phyloP scores from a whole-genome alignment of 2,888 invertebrate species.

The Callosobruchus maculatus region DNA sequence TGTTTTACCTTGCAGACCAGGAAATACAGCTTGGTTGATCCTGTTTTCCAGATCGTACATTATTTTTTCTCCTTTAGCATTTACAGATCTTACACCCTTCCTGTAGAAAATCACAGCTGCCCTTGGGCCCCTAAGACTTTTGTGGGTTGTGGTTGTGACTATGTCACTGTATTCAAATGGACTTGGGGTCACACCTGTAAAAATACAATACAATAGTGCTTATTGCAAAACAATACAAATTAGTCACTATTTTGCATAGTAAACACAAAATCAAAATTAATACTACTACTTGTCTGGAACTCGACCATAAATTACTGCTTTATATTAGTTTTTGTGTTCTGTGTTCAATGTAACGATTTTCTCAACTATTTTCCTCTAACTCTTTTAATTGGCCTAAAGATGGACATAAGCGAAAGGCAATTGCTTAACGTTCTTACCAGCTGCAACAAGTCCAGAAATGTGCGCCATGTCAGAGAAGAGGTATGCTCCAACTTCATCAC shows the following conservation, averaged over 20 bases:
- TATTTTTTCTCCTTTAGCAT: constrained; percentile 77
- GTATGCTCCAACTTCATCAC: constrained; percentile 79
- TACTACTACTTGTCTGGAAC: too few species aligned
- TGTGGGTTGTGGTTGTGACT: constrained; percentile 93
- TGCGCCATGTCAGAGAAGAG: constrained; percentile 96
- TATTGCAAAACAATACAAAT: constrained; percentile 1
- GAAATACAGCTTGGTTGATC: constrained; percentile 89
- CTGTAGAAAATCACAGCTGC: constrained; percentile 91
- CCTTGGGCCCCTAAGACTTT: constrained; percentile 83
- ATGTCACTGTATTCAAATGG: constrained; percentile 90
- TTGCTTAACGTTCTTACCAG: constrained; percentile 55
- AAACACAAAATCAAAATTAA: too few species aligned
- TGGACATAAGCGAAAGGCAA: too few species aligned
- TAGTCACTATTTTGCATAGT: not conserved
- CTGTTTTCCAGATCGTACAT: constrained; percentile 84
- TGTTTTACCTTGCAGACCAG: constrained; percentile 83
- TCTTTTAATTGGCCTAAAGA: too few species aligned
- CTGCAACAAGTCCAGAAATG: constrained; percentile 87
- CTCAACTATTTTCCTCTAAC: too few species aligned
- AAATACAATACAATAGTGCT: too few species aligned
- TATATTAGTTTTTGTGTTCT: too few species aligned
- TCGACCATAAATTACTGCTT: too few species aligned
- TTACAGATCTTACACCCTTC: constrained; percentile 77
- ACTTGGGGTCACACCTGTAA: constrained; percentile 70
- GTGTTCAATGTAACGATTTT: too few species aligned